These are phyloP conservation scores for Arremon brunneinucha DNA, from an alignment of 2,797 vertebrate genomes.

Conservation along the genomic window DNA sequence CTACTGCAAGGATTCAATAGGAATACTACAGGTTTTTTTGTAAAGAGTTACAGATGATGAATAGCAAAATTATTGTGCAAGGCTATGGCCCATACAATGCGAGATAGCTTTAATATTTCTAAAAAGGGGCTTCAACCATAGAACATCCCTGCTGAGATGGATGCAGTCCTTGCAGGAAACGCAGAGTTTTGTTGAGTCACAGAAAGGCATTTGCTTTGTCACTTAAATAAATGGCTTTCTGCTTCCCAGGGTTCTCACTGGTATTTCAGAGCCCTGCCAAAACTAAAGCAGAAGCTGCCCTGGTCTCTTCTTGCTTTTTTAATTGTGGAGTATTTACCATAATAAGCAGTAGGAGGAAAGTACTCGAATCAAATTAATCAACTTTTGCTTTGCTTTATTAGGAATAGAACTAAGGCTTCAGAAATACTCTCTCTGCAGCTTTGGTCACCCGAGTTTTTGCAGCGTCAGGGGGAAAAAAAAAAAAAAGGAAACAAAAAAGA, in stretches of 20 bases:
- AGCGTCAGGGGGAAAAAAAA: rapidly evolving
- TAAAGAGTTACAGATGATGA: background rate
- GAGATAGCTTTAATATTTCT: background rate
- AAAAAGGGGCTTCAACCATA: background rate
- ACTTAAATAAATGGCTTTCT: constrained; percentile 20
- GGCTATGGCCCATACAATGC: background rate
- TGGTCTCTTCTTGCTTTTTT: background rate
- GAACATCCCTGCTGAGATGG: background rate
- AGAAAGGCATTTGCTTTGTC: background rate
- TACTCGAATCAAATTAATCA: background rate
- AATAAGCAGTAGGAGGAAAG: background rate
- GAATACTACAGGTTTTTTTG: background rate
- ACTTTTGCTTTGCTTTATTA: background rate
- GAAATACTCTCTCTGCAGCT: background rate
- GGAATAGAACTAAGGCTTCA: background rate
- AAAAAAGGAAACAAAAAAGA: no score
- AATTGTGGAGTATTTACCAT: background rate
- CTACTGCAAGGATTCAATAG: background rate
- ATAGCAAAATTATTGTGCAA: background rate
- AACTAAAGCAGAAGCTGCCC: background rate
- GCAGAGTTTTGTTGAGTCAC: background rate
- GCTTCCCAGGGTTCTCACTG: background rate
- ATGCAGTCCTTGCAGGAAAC: background rate
- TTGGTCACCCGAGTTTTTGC: background rate
- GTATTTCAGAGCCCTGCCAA: background rate